Evolutionary conservation across 2,113 vertebrate species (phyloP).

Genomic region (Ursus arctos): DNA sequence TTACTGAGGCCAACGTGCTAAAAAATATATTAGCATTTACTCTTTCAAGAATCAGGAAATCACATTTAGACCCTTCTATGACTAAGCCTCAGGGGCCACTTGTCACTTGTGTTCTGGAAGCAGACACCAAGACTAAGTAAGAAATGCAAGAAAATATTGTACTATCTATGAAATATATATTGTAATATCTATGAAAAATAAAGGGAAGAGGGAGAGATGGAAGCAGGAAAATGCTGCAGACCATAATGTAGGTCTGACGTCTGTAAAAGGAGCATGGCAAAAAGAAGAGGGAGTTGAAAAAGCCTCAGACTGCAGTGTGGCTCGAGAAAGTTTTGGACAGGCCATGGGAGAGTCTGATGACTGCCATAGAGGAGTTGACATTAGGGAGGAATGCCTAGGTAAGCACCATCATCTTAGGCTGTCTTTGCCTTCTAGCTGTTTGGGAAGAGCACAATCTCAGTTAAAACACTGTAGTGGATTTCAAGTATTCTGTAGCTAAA

Average conservation of each 20-base stretch:
- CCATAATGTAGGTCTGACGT: background rate
- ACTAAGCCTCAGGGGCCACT: background rate
- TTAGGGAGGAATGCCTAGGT: background rate
- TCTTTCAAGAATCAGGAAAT: background rate
- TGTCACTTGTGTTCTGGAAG: background rate
- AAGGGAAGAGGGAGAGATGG: background rate
- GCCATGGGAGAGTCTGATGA: rapidly evolving
- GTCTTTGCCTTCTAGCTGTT: background rate
- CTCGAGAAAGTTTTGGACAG: background rate
- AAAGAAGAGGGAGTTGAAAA: background rate
- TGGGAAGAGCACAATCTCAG: background rate
- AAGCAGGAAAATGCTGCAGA: background rate
- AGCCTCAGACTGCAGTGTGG: background rate
- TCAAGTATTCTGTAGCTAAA: background rate
- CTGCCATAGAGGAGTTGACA: background rate
- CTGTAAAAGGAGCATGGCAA: too few relatives aligned
- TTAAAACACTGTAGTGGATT: background rate
- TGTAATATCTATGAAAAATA: background rate
- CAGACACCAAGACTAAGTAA: background rate
- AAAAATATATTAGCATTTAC: background rate
- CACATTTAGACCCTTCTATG: background rate
- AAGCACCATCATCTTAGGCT: background rate
- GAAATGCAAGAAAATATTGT: background rate
- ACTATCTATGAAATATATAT: background rate
- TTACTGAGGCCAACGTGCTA: background rate